phyloP scores from a whole-genome alignment of 2,888 invertebrate species.

The Andrena fulva region DNA sequence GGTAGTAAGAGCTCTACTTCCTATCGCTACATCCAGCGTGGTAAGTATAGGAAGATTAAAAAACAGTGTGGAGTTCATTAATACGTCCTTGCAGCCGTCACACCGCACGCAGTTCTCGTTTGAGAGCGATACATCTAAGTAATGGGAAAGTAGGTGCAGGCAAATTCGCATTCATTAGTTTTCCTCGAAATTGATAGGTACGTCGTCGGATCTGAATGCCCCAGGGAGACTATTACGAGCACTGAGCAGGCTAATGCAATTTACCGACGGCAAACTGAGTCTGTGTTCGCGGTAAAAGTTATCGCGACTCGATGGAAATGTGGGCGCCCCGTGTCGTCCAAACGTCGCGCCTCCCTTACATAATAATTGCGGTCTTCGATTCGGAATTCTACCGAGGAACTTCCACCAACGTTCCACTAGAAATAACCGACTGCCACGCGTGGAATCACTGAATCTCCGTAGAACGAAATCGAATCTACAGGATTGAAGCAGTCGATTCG shows the following conservation, averaged over 20 bases:
- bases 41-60: too few relatives aligned
- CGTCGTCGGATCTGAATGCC: conserved; percentile 2
- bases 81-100: background rate
- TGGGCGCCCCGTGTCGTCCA: conserved; percentile 39
- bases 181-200: conserved; percentile 40
- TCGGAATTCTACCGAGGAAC: conserved; percentile 55
- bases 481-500: conserved; percentile 78
- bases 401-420: conserved; percentile 53
- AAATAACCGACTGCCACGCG: conserved; percentile 59
- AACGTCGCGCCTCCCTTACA: conserved; percentile 63
- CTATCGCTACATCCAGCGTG: too few relatives aligned
- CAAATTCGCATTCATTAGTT: conserved; percentile 19
- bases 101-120: background rate
- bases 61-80: background rate
- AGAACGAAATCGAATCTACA: conserved; percentile 70
- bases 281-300: conserved; percentile 27
- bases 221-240: conserved; percentile 37
- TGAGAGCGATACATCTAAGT: too few relatives aligned
- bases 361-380: conserved; percentile 68
- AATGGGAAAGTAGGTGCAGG: background rate
- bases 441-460: conserved; percentile 44
- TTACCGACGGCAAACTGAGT: conserved; percentile 31
- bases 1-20: too few relatives aligned
- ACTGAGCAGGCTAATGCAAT: conserved; percentile 36
- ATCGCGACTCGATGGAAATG: conserved; percentile 55